A percentile compares a stretch with the other conserved stretches of the same genome.
Conservation (phyloP, 2,797 vertebrate species). For the Parotocinclus haroldoi region DNA sequence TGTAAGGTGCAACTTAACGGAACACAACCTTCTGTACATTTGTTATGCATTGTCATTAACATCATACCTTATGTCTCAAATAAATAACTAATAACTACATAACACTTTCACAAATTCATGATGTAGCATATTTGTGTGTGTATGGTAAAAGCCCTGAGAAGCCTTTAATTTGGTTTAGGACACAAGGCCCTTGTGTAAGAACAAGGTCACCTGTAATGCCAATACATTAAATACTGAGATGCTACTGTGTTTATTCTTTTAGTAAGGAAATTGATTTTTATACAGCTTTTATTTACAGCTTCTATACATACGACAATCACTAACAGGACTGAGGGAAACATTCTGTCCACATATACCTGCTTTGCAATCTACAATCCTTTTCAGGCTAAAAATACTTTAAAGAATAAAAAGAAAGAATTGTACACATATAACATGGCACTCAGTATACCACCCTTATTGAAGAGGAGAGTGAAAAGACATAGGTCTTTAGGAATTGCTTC, state of each 20-base stretch:
- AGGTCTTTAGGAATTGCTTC: slow-evolving; percentile 68
- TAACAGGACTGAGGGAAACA: slow-evolving; percentile 59
- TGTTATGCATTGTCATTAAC: too few species aligned
- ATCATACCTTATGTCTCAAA: too few species aligned
- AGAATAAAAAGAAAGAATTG: slow-evolving; percentile 47
- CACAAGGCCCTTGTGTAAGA: slow-evolving; percentile 16
- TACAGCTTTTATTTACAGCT: slow-evolving; percentile 83
- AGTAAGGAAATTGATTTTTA: slow-evolving; percentile 69
- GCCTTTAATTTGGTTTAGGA: neutral
- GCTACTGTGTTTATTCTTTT: slow-evolving; percentile 71
- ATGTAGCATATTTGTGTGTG: neutral
- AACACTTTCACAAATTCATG: too few species aligned
- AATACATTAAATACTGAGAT: slow-evolving; percentile 75
- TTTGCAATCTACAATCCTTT: slow-evolving; percentile 47
- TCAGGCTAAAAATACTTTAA: slow-evolving; percentile 27
- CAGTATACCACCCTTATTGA: slow-evolving; percentile 43
- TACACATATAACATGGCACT: slow-evolving; percentile 53
- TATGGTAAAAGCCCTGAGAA: slow-evolving; percentile 2
- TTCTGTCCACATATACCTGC: slow-evolving; percentile 47
- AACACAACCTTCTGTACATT: too few species aligned
- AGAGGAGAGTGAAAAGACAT: slow-evolving; percentile 64
- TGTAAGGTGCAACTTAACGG: too few species aligned
- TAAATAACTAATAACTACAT: too few species aligned
- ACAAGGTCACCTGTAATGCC: slow-evolving; percentile 66
- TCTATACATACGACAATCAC: slow-evolving; percentile 80